Conservation (phyloP, 2,797 vertebrate genomes). For the Sus cebifrons region DNA sequence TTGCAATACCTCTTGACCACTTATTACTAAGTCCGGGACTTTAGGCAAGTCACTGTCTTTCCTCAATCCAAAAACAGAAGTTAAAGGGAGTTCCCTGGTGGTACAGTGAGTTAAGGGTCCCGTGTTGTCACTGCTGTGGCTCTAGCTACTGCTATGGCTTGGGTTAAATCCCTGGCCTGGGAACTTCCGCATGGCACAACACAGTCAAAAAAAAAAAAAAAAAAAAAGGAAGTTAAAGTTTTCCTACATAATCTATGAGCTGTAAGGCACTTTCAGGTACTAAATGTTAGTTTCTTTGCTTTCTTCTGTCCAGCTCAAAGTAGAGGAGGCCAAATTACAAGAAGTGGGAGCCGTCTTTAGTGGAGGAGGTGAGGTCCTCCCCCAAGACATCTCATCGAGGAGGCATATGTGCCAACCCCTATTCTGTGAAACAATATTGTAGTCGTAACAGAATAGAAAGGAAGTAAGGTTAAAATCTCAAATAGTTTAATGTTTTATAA, state of each 20-base stretch:
- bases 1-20: not conserved
- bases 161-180: too few relatives aligned
- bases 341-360: not conserved
- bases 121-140: too few relatives aligned
- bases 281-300: not conserved
- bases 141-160: too few relatives aligned
- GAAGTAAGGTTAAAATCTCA: not conserved
- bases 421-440: not conserved
- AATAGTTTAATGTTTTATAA: not conserved
- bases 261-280: not conserved
- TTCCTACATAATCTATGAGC: not conserved
- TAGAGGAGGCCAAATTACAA: not conserved
- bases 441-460: not conserved
- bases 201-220: too few relatives aligned
- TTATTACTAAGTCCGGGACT: not conserved
- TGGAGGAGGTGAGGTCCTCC: not conserved
- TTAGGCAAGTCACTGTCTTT: not conserved
- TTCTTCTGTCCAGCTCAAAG: not conserved
- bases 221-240: not conserved
- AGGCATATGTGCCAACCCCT: not conserved
- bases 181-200: too few relatives aligned
- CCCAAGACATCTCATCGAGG: fast-evolving
- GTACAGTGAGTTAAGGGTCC: too few relatives aligned
- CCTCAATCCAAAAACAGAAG: not conserved
- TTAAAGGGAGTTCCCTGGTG: not conserved